Evolutionary conservation across 2,888 invertebrate genomes (phyloP).

Genomic region (Epinotia brunnichana): DNA sequence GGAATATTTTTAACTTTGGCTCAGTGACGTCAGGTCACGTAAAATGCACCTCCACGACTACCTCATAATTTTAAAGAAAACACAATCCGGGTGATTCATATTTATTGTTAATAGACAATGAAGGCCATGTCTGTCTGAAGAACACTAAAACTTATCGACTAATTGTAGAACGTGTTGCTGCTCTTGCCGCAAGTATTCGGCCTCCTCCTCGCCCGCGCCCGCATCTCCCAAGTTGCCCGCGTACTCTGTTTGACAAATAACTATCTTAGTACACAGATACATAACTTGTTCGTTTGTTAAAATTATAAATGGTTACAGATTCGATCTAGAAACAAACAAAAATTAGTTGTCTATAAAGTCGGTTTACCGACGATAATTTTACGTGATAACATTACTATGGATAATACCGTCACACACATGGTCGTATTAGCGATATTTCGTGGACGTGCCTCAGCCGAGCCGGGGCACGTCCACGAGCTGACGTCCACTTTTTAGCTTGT

Average conservation of each 20-base stretch:
- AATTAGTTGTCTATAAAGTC: no score
- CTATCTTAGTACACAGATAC: not conserved
- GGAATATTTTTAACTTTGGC: no score
- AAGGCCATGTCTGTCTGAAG: conserved; percentile 22
- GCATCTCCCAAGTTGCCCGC: conserved; percentile 97
- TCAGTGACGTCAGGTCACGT: no score
- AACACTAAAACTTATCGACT: conserved; percentile 93
- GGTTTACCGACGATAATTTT: no score
- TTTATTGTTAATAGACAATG: conserved; percentile 26
- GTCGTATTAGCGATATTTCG: no score
- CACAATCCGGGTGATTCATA: not conserved
- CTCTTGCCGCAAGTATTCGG: conserved; percentile 92
- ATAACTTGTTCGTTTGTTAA: not conserved
- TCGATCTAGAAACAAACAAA: no score
- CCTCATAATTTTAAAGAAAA: not conserved
- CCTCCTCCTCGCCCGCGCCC: conserved; percentile 84
- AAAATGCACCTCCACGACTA: not conserved
- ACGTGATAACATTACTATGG: no score
- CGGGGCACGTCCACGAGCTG: no score
- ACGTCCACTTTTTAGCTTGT: no score
- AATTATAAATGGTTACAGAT: no score
- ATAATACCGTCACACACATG: no score
- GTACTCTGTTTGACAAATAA: conserved; percentile 87
- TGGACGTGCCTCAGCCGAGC: no score
- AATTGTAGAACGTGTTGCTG: conserved; percentile 96